Conservation (phyloP, 2,113 vertebrate species). For the Muntiacus reevesi region DNA sequence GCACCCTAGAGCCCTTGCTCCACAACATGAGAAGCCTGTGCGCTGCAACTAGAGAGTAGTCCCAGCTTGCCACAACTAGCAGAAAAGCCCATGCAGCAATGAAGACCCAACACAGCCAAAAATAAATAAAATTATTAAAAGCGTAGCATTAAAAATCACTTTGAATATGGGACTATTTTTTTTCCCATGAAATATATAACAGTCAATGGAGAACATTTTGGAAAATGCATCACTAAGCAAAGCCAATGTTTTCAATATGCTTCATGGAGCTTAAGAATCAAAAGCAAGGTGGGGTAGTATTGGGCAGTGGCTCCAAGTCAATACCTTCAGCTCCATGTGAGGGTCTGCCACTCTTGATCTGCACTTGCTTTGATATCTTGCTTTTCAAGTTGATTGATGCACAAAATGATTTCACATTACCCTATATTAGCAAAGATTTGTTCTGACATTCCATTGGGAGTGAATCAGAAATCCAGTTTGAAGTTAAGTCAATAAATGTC, state of each 20-base stretch:
- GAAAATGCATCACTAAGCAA: not conserved
- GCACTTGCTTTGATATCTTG: not conserved
- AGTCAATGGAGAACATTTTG: not conserved
- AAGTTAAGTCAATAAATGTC: conserved; percentile 42
- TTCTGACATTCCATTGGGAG: conserved; percentile 1
- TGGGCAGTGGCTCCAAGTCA: not conserved
- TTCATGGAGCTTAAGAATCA: not conserved
- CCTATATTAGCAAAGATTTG: not conserved
- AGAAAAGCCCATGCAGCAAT: not conserved
- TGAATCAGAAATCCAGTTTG: conserved; percentile 20
- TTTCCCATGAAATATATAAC: not conserved
- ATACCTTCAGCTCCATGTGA: not conserved
- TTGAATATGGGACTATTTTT: not conserved
- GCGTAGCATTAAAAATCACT: not conserved
- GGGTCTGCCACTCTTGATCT: not conserved
- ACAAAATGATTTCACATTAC: conserved; percentile 1
- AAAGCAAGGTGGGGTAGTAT: not conserved
- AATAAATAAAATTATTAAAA: not conserved
- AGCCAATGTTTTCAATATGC: not conserved
- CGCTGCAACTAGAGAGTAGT: not conserved
- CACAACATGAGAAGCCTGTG: not conserved
- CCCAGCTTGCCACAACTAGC: not conserved
- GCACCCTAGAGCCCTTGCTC: not conserved
- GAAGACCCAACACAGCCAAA: not conserved
- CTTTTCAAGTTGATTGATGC: conserved; percentile 36